Evolutionary conservation across 1,140 invertebrate species (phyloP).

Genomic region (Papilio helenus): DNA sequence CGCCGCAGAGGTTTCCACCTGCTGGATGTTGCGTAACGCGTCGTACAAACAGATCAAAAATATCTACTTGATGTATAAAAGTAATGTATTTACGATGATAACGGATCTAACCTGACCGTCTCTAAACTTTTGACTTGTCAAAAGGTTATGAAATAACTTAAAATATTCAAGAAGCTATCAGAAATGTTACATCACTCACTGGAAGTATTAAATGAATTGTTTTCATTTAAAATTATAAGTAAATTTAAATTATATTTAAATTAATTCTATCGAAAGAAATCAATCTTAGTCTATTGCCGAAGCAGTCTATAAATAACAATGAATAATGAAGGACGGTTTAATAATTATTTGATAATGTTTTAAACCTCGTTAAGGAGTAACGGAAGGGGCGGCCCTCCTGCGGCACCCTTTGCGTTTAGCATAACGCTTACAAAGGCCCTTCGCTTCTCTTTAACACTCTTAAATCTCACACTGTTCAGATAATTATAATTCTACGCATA

Average conservation of each 20-base stretch:
- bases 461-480: conserved; percentile 1
- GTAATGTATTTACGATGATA: too few relatives aligned
- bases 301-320: conserved; percentile 25
- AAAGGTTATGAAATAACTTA: background rate
- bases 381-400: background rate
- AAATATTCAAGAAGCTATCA: background rate
- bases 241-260: background rate
- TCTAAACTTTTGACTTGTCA: too few relatives aligned
- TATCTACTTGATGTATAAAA: too few relatives aligned
- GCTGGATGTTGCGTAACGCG: conserved; percentile 8
- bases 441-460: conserved; percentile 22
- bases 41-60: background rate
- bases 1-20: conserved; percentile 20
- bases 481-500: background rate
- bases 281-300: conserved; percentile 12
- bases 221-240: background rate
- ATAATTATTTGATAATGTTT: conserved; percentile 39
- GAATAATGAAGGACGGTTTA: conserved; percentile 27
- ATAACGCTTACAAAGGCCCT: conserved; percentile 44
- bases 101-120: too few relatives aligned
- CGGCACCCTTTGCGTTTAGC: conserved; percentile 40
- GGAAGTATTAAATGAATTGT: too few relatives aligned
- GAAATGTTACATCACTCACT: too few relatives aligned
- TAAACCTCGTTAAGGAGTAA: conserved; percentile 34
- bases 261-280: background rate